A percentile compares a stretch with the other conserved stretches of the same genome.
These are phyloP conservation scores for Leptestheria dahalacensis DNA, from an alignment of 1,140 invertebrate genomes.

Conservation along the genomic window DNA sequence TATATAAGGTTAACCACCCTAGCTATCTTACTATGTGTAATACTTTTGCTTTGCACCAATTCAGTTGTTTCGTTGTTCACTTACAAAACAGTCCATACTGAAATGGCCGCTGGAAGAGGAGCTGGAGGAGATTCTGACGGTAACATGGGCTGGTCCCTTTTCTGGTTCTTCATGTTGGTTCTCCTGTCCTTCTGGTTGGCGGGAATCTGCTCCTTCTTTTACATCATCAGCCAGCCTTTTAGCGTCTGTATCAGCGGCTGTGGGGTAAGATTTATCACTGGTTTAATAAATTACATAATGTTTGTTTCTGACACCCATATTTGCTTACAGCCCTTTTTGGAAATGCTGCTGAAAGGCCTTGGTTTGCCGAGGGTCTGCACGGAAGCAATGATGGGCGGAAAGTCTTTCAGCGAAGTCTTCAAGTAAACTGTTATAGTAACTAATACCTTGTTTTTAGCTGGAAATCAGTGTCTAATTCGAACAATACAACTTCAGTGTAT, in stretches of 20 bases:
- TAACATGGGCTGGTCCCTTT: constrained; percentile 42
- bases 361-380: constrained; percentile 51
- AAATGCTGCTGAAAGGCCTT: constrained; percentile 45
- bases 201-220: constrained; percentile 51
- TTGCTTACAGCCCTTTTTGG: constrained; percentile 42
- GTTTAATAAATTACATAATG: too few relatives aligned
- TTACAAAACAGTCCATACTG: too few relatives aligned
- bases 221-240: constrained; percentile 52
- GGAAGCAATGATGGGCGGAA: constrained; percentile 37
- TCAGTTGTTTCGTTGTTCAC: too few relatives aligned
- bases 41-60: too few relatives aligned
- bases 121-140: constrained; percentile 15
- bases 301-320: too few relatives aligned
- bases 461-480: too few relatives aligned
- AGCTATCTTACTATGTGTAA: too few relatives aligned
- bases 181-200: constrained; percentile 55
- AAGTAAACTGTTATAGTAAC: too few relatives aligned
- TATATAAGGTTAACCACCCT: too few relatives aligned
- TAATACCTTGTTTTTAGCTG: too few relatives aligned
- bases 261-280: constrained; percentile 30
- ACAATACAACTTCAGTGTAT: too few relatives aligned
- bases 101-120: neutral
- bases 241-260: constrained; percentile 48
- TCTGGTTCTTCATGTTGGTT: constrained; percentile 64
- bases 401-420: constrained; percentile 9